Percentiles rank a stretch among this genome's conserved stretches.
These are phyloP conservation scores for Eupsittula cactorum DNA, from an alignment of 2,113 vertebrate species.

Conservation along the genomic window DNA sequence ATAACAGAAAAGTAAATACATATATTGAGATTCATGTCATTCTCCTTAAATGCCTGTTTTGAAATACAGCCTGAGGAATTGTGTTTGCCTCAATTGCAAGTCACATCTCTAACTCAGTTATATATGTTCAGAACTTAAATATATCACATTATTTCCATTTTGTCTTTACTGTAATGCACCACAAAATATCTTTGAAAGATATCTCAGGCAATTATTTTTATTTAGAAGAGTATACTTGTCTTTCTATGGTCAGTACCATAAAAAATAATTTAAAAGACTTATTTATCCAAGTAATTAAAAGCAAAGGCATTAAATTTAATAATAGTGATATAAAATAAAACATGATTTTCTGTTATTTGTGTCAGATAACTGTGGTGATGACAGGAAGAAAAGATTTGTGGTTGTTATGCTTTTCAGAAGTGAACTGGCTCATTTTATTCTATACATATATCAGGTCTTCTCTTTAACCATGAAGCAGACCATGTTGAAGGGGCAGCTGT, in stretches of 20 bases:
- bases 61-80: constrained; percentile 28
- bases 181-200: constrained; percentile 1
- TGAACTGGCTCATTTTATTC: background rate
- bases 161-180: constrained; percentile 37
- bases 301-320: background rate
- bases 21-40: constrained; percentile 8
- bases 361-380: background rate
- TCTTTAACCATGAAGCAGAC: background rate
- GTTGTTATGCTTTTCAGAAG: background rate
- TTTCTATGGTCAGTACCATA: background rate
- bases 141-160: constrained; percentile 42
- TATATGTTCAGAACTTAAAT: constrained; percentile 17
- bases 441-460: background rate
- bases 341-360: background rate
- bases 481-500: background rate
- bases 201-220: constrained; percentile 19
- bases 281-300: background rate
- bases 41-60: constrained; percentile 43
- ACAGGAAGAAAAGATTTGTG: background rate
- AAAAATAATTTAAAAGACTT: background rate
- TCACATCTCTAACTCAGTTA: background rate
- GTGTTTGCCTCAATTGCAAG: constrained; percentile 23
- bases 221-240: background rate
- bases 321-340: background rate
- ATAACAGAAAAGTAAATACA: constrained; percentile 21